Conservation (phyloP, 1,140 invertebrate genomes). For the Sitodiplosis mosellana region DNA sequence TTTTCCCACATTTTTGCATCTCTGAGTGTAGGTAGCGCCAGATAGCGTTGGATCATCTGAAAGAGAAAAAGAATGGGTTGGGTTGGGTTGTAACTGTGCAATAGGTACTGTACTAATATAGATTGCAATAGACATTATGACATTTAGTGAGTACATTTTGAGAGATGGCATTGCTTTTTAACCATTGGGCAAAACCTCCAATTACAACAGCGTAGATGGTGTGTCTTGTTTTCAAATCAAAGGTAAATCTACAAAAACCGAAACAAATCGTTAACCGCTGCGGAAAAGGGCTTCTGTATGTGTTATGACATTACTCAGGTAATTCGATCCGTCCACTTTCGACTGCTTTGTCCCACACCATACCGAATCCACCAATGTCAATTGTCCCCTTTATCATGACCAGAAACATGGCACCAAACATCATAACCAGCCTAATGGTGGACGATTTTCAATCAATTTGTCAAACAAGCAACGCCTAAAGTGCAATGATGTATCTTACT, state of each 20-base stretch:
- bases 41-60: constrained; percentile 61
- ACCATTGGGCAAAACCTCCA: constrained; percentile 65
- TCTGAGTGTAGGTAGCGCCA: constrained; percentile 46
- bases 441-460: too few relatives aligned
- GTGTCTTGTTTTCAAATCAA: constrained; percentile 49
- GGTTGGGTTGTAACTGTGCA: too few relatives aligned
- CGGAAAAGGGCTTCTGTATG: background rate
- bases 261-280: background rate
- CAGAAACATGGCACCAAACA: constrained; percentile 66
- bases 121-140: too few relatives aligned
- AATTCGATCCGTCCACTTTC: constrained; percentile 55
- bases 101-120: too few relatives aligned
- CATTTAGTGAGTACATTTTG: too few relatives aligned
- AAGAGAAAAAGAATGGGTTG: too few relatives aligned
- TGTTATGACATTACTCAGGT: constrained; percentile 40
- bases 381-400: constrained; percentile 63
- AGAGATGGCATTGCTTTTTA: constrained; percentile 62
- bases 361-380: constrained; percentile 56
- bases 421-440: constrained; percentile 35
- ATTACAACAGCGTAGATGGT: constrained; percentile 56
- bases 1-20: constrained; percentile 44
- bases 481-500: constrained; percentile 30
- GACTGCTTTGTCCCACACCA: constrained; percentile 51
- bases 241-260: constrained; percentile 35
- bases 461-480: too few relatives aligned